Evolutionary conservation across 2,888 invertebrate species (phyloP), one percentile per base, ranked within the genome.

Genomic region (Noctua janthe): DNA sequence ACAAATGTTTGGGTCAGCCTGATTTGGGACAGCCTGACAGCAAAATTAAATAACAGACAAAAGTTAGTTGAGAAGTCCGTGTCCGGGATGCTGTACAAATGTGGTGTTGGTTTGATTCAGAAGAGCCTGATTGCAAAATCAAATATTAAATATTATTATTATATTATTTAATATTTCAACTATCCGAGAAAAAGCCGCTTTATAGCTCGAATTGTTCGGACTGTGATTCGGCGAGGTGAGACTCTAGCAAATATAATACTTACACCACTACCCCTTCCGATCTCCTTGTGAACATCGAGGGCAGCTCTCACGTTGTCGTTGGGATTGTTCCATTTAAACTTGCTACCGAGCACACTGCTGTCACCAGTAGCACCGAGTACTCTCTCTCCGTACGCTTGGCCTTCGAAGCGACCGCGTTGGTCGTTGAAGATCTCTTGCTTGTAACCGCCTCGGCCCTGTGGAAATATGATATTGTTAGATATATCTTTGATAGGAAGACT

Each of bases 351-450:
- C 54, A 91, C 91, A 17, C 93, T 93, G 76, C 93, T 93, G 88
- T 94, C 95, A 0, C 95, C 95, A 15, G 89, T 74, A 1, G 94
- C 90, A 0, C 94, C 92, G 1, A 95, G 88, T 0, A 94, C 94
- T 3, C 94, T 91, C 6, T 93, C 90, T 5, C 96, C 95, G 80
- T 94, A 93, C 2, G 91, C 93, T 71, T 93, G 92, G 0, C 92
- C 95, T 59, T 91, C 86, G 8, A 95, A 78, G 17, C 89, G 92
- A 6, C 96, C 95, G 11, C 95, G 94, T 17, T 91, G 66, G 80
- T 95, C 95, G 77, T 96, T 90, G 91, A 95, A 95, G 83, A 96
- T 90, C n/a, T 95, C 92, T 70, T 92, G 93, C 73, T 94, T 92
- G 84, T 96, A 96, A 4, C 95, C 96, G 0, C 91, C 95, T 88